Conservation (phyloP, 2,113 vertebrate genomes). For the Vombatus ursinus region DNA sequence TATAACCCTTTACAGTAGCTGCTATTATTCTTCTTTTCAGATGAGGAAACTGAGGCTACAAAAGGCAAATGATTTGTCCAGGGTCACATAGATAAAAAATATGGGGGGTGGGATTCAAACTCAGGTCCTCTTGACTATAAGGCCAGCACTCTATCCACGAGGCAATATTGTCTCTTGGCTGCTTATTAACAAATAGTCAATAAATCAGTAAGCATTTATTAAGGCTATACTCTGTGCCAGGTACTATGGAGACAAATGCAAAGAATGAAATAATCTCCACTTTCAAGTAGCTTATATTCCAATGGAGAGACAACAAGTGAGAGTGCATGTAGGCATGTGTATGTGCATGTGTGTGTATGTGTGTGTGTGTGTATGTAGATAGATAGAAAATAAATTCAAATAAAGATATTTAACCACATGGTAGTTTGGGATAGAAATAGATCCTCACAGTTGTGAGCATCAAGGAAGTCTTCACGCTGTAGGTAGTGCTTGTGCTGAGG, state of each 20-base stretch:
- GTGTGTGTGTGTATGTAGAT: no score
- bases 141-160: neutral
- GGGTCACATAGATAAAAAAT: neutral
- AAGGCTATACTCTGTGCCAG: neutral
- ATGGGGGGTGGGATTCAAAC: neutral
- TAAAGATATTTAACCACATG: neutral
- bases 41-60: neutral
- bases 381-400: neutral
- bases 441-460: neutral
- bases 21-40: neutral
- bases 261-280: neutral
- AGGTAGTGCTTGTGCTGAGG: neutral
- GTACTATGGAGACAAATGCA: neutral
- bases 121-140: neutral
- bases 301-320: neutral
- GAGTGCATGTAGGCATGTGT: no score
- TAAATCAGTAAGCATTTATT: neutral
- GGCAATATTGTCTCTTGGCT: neutral
- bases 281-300: neutral
- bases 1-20: neutral
- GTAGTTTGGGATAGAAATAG: neutral
- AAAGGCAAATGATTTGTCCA: neutral
- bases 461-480: neutral
- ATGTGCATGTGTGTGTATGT: no score
- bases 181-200: neutral